A percentile compares a stretch with the other conserved stretches of the same genome.
phyloP scores from a whole-genome alignment of 2,888 invertebrate species.

The Thymelicus sylvestris region DNA sequence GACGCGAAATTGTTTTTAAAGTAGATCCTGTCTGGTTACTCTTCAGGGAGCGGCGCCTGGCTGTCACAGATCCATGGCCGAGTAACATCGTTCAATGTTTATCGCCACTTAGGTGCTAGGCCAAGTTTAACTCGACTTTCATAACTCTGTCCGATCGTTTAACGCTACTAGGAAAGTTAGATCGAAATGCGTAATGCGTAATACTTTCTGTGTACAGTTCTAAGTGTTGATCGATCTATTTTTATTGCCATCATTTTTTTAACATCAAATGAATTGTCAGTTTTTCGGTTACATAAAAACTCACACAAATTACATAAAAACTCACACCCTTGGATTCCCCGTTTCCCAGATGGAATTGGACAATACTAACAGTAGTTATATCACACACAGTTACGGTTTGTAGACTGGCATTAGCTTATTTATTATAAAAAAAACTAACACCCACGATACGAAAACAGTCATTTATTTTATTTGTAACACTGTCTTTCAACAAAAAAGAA shows the following conservation, averaged over 20 bases:
- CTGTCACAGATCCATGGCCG: slow-evolving; percentile 58
- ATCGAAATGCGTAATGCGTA: slow-evolving; percentile 16
- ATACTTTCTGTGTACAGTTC: slow-evolving; percentile 22
- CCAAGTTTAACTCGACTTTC: slow-evolving; percentile 36
- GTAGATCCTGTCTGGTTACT: slow-evolving; percentile 63
- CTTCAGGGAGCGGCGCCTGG: slow-evolving; percentile 50
- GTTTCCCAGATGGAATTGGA: no score
- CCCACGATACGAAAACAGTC: no score
- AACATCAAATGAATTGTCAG: no score
- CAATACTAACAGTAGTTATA: no score
- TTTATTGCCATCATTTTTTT: no score
- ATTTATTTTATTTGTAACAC: no score
- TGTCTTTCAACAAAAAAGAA: not conserved
- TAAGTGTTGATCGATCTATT: not conserved
- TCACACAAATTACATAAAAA: no score
- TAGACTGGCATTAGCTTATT: no score
- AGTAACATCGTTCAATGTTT: slow-evolving; percentile 61
- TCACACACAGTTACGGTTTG: no score
- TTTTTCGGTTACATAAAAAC: no score
- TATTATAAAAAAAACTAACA: no score
- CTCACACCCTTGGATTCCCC: no score
- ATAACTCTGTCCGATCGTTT: slow-evolving; percentile 35
- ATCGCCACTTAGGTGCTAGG: slow-evolving; percentile 34
- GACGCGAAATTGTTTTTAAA: slow-evolving; percentile 76
- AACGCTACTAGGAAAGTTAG: slow-evolving; percentile 24